Evolutionary conservation across 2,113 vertebrate genomes (phyloP).

Genomic region (Elephantulus edwardii): DNA sequence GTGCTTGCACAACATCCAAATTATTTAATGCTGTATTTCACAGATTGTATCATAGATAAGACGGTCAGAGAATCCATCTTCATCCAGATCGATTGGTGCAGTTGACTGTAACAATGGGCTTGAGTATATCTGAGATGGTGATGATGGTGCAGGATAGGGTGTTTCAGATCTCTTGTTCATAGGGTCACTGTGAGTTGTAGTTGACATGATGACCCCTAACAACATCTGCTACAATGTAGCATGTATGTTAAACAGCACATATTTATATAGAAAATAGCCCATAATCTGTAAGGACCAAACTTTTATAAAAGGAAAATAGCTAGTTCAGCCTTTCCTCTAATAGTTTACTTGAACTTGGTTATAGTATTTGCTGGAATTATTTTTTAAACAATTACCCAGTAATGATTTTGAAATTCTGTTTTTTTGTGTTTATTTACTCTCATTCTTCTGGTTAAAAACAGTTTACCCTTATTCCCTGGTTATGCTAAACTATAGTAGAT

Average conservation of each 20-base stretch:
- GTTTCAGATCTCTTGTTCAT: too few species aligned
- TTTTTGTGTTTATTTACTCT: conserved; percentile 22
- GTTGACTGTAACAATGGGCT: too few species aligned
- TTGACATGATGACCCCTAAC: too few species aligned
- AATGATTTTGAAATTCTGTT: not conserved
- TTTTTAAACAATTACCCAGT: not conserved
- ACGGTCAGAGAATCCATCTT: too few species aligned
- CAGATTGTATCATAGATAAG: not conserved
- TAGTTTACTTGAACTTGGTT: not conserved
- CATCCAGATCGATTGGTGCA: too few species aligned
- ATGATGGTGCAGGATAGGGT: too few species aligned
- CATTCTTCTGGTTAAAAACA: conserved; percentile 6
- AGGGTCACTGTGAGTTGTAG: too few species aligned
- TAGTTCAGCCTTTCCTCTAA: not conserved
- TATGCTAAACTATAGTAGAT: not conserved
- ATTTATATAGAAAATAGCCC: not conserved
- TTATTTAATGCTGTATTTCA: not conserved
- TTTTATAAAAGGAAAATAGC: not conserved
- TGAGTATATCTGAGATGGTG: too few species aligned
- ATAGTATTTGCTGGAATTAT: not conserved
- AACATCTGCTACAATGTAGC: too few species aligned
- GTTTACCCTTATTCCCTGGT: not conserved
- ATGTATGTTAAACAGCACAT: not conserved
- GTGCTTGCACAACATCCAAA: not conserved
- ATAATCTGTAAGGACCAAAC: not conserved